Evolutionary conservation across 2,888 invertebrate genomes (phyloP).

Genomic region (Sipha maydis): DNA sequence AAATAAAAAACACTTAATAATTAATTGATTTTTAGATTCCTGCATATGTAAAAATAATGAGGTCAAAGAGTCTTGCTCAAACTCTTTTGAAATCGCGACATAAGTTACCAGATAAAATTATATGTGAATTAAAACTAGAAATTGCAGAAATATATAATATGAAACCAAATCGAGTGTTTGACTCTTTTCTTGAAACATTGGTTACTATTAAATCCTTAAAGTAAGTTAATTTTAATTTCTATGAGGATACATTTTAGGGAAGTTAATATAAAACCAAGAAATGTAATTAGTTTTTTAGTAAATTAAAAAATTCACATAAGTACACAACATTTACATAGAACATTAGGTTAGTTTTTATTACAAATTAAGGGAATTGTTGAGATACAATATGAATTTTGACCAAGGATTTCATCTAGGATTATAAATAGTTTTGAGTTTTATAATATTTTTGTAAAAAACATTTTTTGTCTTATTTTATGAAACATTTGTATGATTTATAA

Average conservation of each 20-base stretch:
- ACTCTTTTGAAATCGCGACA: constrained; percentile 23
- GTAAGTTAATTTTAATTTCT: constrained; percentile 42
- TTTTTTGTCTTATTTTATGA: neutral
- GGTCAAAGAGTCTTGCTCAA: constrained; percentile 67
- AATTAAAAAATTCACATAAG: too few species aligned
- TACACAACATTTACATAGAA: too few species aligned
- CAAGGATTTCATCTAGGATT: too few species aligned
- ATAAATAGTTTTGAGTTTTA: too few species aligned
- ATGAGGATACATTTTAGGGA: neutral
- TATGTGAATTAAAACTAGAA: constrained; percentile 42
- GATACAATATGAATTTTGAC: too few species aligned
- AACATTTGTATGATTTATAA: neutral
- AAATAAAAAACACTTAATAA: neutral
- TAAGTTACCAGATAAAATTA: constrained; percentile 16
- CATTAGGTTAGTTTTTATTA: too few species aligned
- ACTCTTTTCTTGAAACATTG: constrained; percentile 44
- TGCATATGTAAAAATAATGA: constrained; percentile 66
- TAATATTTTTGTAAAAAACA: too few species aligned
- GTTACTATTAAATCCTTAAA: constrained; percentile 59
- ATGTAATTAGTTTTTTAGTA: too few species aligned
- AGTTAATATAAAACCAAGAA: too few species aligned
- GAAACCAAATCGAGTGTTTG: constrained; percentile 25
- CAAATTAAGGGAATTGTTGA: too few species aligned
- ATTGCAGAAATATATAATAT: constrained; percentile 55
- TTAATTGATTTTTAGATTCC: constrained; percentile 58